phyloP scores from a whole-genome alignment of 2,888 invertebrate species.

The Cantharis rufa region DNA sequence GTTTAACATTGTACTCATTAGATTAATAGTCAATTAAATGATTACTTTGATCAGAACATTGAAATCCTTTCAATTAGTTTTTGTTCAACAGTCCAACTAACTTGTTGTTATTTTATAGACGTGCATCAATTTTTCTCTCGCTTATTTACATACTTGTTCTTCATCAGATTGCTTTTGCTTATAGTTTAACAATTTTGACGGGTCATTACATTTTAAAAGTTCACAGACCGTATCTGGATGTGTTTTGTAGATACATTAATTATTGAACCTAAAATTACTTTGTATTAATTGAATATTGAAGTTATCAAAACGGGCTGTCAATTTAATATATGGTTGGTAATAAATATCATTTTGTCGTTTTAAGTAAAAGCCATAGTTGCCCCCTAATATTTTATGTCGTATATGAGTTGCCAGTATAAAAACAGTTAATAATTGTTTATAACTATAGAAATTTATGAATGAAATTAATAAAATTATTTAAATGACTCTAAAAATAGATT shows the following conservation, averaged over 20 bases:
- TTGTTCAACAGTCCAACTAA: slow-evolving; percentile 32
- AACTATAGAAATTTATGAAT: too few species aligned
- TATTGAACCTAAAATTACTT: slow-evolving; percentile 7
- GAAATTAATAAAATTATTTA: too few species aligned
- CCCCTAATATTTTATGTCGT: neutral
- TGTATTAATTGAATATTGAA: slow-evolving; percentile 15
- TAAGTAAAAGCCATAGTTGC: neutral
- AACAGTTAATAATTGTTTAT: too few species aligned
- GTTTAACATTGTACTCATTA: slow-evolving; percentile 25
- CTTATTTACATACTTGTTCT: slow-evolving; percentile 43
- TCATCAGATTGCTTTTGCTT: slow-evolving; percentile 33
- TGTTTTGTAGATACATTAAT: slow-evolving; percentile 9
- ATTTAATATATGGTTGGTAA: neutral
- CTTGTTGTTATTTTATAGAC: slow-evolving; percentile 36
- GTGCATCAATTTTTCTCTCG: slow-evolving; percentile 35
- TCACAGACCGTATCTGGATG: slow-evolving; percentile 23
- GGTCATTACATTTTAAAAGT: slow-evolving; percentile 24
- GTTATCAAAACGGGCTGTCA: neutral
- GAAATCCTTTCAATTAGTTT: slow-evolving; percentile 44
- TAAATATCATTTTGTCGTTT: neutral
- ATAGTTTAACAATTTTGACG: slow-evolving; percentile 25
- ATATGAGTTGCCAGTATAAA: too few species aligned
- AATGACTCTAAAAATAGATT: too few species aligned
- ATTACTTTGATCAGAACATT: slow-evolving; percentile 34
- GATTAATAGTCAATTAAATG: slow-evolving; percentile 42